Percentiles rank a stretch among this genome's conserved stretches.
These are phyloP conservation scores for Lytechinus variegatus DNA, from an alignment of 35 echinoderm and acorn worm species.

Conservation along the genomic window DNA sequence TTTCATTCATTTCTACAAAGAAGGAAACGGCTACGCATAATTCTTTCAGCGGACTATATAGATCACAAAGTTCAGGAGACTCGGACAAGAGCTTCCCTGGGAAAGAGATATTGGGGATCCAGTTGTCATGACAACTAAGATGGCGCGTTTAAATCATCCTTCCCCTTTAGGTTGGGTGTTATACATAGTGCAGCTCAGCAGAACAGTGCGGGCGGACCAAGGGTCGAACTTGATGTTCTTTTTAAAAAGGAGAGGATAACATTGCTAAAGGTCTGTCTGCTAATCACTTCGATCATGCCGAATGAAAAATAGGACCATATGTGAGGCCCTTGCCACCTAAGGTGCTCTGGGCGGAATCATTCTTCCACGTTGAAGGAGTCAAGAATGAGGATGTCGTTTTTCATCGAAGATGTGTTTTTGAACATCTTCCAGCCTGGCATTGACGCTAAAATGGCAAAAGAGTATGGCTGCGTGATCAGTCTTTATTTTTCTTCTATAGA, in stretches of 20 bases:
- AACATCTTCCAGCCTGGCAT: not conserved
- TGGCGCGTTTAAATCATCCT: constrained; percentile 10
- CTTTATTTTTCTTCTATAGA: not conserved
- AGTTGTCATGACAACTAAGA: not conserved
- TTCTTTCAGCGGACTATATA: not conserved
- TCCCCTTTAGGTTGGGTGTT: not conserved
- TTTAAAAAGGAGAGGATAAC: not conserved
- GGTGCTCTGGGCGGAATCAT: not conserved
- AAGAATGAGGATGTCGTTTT: not conserved
- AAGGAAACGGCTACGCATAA: not conserved
- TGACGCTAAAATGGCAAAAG: not conserved
- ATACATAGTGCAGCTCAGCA: not conserved
- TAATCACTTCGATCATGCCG: not conserved
- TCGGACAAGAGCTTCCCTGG: not conserved
- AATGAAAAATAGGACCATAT: constrained; percentile 49
- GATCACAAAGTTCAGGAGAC: not conserved
- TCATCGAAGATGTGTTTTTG: not conserved
- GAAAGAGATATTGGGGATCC: not conserved
- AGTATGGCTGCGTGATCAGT: not conserved
- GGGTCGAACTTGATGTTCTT: not conserved
- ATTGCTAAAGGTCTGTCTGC: not conserved
- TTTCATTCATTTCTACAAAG: not conserved
- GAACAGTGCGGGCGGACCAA: not conserved
- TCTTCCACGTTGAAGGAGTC: not conserved
- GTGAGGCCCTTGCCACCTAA: not conserved